phyloP scores from a whole-genome alignment of 2,113 vertebrate genomes.

The Formicarius rufipectus region DNA sequence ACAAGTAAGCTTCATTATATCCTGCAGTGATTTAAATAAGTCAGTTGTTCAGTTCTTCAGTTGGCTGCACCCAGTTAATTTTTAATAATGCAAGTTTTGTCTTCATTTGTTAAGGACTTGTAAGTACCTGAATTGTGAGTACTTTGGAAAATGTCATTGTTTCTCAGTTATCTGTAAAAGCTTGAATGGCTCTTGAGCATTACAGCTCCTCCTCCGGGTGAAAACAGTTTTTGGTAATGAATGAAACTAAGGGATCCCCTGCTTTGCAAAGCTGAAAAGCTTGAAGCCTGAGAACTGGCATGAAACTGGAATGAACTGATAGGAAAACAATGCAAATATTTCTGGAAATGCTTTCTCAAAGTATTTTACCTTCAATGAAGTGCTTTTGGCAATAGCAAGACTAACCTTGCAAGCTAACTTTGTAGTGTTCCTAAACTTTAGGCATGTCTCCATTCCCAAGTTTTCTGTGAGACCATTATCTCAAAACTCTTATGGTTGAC shows the following conservation, averaged over 20 bases:
- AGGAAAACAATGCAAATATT: constrained; percentile 36
- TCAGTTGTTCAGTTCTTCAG: neutral
- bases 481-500: neutral
- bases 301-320: neutral
- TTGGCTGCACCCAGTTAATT: neutral
- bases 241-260: neutral
- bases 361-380: neutral
- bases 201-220: neutral
- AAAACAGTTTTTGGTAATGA: neutral
- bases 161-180: neutral
- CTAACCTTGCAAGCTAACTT: neutral
- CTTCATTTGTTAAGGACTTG: neutral
- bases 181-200: neutral
- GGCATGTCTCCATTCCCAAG: neutral
- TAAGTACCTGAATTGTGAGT: neutral
- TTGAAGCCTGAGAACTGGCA: constrained; percentile 25
- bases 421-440: neutral
- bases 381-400: neutral
- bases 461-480: neutral
- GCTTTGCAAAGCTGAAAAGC: neutral
- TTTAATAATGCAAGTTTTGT: neutral
- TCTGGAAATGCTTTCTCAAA: constrained; percentile 9
- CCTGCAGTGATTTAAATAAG: neutral
- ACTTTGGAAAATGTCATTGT: neutral
- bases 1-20: neutral